Evolutionary conservation across 2,797 vertebrate genomes (phyloP).

Genomic region (Sebastes matsubarae): DNA sequence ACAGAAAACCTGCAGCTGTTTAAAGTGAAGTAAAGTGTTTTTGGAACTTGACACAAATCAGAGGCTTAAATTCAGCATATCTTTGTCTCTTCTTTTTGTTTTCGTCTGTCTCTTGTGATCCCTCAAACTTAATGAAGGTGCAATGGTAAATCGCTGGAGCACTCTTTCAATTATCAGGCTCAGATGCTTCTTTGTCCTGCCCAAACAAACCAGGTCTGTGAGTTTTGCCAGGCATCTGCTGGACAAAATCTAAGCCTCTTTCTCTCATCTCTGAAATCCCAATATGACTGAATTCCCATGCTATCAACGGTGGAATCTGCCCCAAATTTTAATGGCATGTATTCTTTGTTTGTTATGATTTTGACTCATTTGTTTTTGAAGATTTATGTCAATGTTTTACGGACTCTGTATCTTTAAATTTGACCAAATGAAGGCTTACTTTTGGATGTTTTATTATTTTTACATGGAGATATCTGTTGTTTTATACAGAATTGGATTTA

Average conservation of each 20-base stretch:
- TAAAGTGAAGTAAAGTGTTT: background rate
- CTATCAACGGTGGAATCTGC: background rate
- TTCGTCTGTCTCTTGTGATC: background rate
- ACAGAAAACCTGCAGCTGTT: background rate
- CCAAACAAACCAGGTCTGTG: constrained; percentile 12
- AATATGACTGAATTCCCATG: background rate
- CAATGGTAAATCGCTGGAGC: background rate
- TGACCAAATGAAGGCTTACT: background rate
- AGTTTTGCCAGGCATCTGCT: constrained; percentile 3
- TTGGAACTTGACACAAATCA: background rate
- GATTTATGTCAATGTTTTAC: background rate
- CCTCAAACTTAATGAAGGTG: background rate
- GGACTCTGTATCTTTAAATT: too few species aligned
- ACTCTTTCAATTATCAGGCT: background rate
- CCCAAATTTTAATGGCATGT: background rate
- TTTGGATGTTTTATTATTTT: background rate
- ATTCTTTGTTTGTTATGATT: background rate
- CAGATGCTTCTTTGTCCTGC: constrained; percentile 1
- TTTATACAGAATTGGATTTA: background rate
- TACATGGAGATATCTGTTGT: too few species aligned
- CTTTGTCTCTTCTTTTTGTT: background rate
- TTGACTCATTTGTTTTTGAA: background rate
- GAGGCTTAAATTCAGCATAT: background rate
- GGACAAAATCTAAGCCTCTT: background rate
- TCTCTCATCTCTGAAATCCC: background rate